Evolutionary conservation across 2,113 vertebrate species (phyloP).

Genomic region (Xerus inauris): DNA sequence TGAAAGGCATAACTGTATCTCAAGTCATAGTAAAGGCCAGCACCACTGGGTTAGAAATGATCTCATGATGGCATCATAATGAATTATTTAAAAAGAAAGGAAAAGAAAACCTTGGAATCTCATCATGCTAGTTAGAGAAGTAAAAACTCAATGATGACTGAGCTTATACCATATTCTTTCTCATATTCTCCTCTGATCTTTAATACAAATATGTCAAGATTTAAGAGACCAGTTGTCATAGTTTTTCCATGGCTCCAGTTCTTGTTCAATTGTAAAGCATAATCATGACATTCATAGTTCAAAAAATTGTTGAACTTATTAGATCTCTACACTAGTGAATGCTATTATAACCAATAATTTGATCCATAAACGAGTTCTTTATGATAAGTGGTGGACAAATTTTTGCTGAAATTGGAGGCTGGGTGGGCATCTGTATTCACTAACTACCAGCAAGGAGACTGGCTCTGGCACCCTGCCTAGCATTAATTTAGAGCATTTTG

Average conservation of each 20-base stretch:
- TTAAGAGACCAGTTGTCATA: constrained; percentile 36
- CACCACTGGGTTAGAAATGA: constrained; percentile 61
- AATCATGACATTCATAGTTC: neutral
- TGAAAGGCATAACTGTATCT: constrained; percentile 74
- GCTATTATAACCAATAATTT: constrained; percentile 3
- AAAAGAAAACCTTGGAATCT: constrained; percentile 50
- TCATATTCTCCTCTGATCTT: constrained; percentile 12
- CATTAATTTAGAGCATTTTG: neutral
- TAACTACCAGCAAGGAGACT: neutral
- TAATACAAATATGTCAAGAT: constrained; percentile 39
- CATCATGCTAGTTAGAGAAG: constrained; percentile 43
- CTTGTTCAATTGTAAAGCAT: neutral
- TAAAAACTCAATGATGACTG: constrained; percentile 52
- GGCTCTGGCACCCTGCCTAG: neutral
- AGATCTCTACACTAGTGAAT: neutral
- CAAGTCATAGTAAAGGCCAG: constrained; percentile 63
- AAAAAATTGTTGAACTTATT: constrained; percentile 25
- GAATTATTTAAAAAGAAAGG: constrained; percentile 41
- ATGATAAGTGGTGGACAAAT: neutral
- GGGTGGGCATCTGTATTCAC: neutral
- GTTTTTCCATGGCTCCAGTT: neutral
- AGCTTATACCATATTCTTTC: constrained; percentile 32
- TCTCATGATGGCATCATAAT: constrained; percentile 66
- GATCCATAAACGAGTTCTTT: constrained; percentile 13
- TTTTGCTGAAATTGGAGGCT: neutral